phyloP scores from a whole-genome alignment of 30 jellyfish, hydroid and myxozoan species.

The Cassiopea andromeda region DNA sequence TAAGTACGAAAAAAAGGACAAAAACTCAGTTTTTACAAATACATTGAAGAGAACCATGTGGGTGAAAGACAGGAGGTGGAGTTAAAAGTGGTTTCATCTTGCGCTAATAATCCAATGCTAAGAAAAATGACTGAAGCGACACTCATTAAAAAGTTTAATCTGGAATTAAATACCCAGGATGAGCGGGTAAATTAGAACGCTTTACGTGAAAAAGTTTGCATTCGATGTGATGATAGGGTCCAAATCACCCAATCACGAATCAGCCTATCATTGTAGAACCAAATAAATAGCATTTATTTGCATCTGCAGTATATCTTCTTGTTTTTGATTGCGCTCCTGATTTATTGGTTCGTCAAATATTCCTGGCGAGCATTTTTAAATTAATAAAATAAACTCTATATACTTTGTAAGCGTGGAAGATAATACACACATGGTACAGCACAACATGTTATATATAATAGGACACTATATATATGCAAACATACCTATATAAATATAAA shows the following conservation, averaged over 20 bases:
- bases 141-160: background rate
- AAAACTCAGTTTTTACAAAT: background rate
- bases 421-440: too few relatives aligned
- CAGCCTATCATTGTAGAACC: too few relatives aligned
- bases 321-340: too few relatives aligned
- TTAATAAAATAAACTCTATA: too few relatives aligned
- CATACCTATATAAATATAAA: background rate
- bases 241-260: too few relatives aligned
- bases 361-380: too few relatives aligned
- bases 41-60: background rate
- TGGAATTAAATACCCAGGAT: background rate
- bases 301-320: too few relatives aligned
- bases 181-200: background rate
- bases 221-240: background rate
- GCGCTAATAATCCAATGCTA: conserved; percentile 16
- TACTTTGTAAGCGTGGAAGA: too few relatives aligned
- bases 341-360: too few relatives aligned
- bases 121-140: conserved; percentile 12
- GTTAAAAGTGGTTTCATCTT: background rate
- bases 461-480: background rate
- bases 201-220: background rate
- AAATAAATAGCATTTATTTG: too few relatives aligned
- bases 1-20: background rate
- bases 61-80: conserved; percentile 1
- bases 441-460: too few relatives aligned